phyloP scores from a whole-genome alignment of 2,113 vertebrate genomes.

The Arenaria interpres region DNA sequence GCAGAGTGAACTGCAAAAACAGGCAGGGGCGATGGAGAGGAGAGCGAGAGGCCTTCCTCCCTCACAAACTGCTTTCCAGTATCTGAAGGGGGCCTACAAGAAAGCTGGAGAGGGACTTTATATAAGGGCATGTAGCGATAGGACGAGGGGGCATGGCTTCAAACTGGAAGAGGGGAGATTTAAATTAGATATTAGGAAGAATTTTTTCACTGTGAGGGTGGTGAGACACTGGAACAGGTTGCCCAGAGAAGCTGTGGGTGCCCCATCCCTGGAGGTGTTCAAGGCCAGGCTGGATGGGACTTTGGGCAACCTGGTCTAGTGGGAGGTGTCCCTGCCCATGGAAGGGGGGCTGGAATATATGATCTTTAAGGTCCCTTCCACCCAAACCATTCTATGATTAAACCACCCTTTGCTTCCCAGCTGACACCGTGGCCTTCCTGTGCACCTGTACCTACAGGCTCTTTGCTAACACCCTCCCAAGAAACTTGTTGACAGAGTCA shows the following conservation, averaged over 20 bases:
- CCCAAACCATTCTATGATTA: background rate
- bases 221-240: background rate
- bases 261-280: background rate
- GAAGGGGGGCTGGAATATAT: background rate
- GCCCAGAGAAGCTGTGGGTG: background rate
- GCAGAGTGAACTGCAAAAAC: background rate
- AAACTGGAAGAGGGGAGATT: background rate
- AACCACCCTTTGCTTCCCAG: background rate
- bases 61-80: background rate
- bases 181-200: background rate
- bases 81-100: background rate
- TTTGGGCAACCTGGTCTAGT: background rate
- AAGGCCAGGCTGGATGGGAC: background rate
- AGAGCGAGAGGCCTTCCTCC: background rate
- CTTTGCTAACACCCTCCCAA: background rate
- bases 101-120: background rate
- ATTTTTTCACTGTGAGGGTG: background rate
- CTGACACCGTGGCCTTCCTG: background rate
- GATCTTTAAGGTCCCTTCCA: background rate
- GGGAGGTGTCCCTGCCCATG: background rate
- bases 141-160: background rate
- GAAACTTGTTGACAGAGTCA: background rate
- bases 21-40: background rate
- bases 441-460: background rate
- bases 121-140: background rate